These are phyloP conservation scores for Myotis lucifugus DNA, from an alignment of 2,113 vertebrate species.

Conservation along the genomic window DNA sequence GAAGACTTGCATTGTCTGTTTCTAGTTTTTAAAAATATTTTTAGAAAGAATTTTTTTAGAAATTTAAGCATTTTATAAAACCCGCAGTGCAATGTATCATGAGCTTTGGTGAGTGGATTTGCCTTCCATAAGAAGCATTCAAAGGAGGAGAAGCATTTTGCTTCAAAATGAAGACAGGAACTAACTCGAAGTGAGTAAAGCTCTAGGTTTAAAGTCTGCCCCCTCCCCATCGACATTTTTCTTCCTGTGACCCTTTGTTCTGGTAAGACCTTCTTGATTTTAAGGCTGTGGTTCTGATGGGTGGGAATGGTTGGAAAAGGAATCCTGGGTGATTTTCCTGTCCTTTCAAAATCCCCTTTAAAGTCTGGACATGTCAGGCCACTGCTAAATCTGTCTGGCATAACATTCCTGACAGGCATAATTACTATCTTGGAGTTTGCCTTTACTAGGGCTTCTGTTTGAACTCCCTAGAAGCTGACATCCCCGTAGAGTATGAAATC, in stretches of 20 bases:
- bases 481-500: slow-evolving; percentile 75
- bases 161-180: background rate
- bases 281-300: slow-evolving; percentile 39
- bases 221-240: slow-evolving; percentile 33
- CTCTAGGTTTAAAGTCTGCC: background rate
- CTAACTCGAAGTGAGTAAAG: background rate
- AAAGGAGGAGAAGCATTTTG: background rate
- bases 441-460: slow-evolving; percentile 73
- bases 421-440: slow-evolving; percentile 76
- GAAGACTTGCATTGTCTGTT: background rate
- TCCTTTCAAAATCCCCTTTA: slow-evolving; percentile 72
- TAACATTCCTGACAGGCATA: slow-evolving; percentile 77
- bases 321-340: slow-evolving; percentile 62
- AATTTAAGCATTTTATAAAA: slow-evolving; percentile 1
- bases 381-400: slow-evolving; percentile 65
- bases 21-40: background rate
- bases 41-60: slow-evolving; percentile 38
- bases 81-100: background rate
- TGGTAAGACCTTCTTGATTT: slow-evolving; percentile 42
- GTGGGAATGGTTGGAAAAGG: slow-evolving; percentile 43
- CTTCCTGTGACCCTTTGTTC: slow-evolving; percentile 41
- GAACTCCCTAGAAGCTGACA: slow-evolving; percentile 78
- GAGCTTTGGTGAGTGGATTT: background rate
- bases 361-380: slow-evolving; percentile 54
- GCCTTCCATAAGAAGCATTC: background rate